phyloP scores from a whole-genome alignment of 2,888 invertebrate genomes.

The Selenia dentaria region DNA sequence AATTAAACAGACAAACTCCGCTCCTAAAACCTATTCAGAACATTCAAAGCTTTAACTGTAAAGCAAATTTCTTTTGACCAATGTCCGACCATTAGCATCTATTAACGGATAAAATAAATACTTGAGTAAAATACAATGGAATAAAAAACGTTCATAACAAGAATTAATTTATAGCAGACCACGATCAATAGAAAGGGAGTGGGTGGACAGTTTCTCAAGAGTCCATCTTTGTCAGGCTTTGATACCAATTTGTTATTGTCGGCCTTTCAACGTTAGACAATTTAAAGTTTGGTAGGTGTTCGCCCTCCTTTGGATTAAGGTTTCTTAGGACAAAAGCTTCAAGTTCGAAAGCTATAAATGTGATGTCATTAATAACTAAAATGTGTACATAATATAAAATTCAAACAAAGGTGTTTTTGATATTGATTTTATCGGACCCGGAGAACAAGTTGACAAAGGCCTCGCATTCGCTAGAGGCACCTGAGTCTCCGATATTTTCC shows the following conservation, averaged over 20 bases:
- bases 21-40: conserved; percentile 42
- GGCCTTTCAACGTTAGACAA: conserved; percentile 74
- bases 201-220: conserved; percentile 83
- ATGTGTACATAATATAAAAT: conserved; percentile 32
- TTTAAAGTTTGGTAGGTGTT: conserved; percentile 79
- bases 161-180: conserved; percentile 80
- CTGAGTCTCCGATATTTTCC: conserved; percentile 81
- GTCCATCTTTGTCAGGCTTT: conserved; percentile 84
- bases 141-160: conserved; percentile 81
- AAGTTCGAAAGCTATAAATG: conserved; percentile 22
- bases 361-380: conserved; percentile 38
- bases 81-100: conserved; percentile 73
- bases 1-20: conserved; percentile 28
- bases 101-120: conserved; percentile 75
- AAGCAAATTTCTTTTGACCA: conserved; percentile 70
- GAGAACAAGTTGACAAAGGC: conserved; percentile 73
- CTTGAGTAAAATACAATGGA: conserved; percentile 66
- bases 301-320: conserved; percentile 59
- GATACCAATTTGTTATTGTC: conserved; percentile 83
- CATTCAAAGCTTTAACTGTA: conserved; percentile 37
- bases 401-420: conserved; percentile 58
- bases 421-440: conserved; percentile 60
- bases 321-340: conserved; percentile 37
- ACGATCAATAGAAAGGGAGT: conserved; percentile 79
- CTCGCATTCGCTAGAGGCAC: conserved; percentile 67